Evolutionary conservation across 2,113 vertebrate species (phyloP), one percentile per base, ranked within the genome.

Genomic region (Garra rufa): DNA sequence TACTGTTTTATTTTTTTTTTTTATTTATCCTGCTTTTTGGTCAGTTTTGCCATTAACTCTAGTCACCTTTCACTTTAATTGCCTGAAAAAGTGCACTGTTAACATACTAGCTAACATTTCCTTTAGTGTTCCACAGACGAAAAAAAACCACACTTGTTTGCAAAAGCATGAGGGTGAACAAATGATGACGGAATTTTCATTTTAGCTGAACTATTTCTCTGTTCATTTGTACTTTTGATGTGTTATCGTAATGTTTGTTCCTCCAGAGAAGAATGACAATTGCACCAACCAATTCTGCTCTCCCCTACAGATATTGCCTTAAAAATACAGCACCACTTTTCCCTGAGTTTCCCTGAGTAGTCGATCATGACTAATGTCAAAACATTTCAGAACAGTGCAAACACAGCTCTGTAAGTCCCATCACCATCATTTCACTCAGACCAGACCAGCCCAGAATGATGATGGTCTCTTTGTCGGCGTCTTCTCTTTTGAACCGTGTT

Each of bases 231-330:
- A 74, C 3, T 15, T 38, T 28, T 74, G 71, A 26, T 8, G 24
- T 24, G 24, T 74, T 28, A 26, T 50, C 15, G 7, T 48, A 30
- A 48, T 28, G 13, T 28, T 28, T 50, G 69, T 44, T 71, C 41
- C 41, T 44, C 69, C n/a, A 15, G 41, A 71, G 69, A 44, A 44
- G n/a, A 26, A 71, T 44, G 69, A 44, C 44, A 24, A 44, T 24
- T 71, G 41, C 24, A 38, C 67, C 30, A 21, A 34, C 34, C n/a
- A 44, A 46, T 46, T 73, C 70, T n/a, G 8, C 2, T 46, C 43
- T 28, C 9, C 41, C 70, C 70, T 73, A 46, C 38, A 92, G 81
- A 83, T 74, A 91, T 90, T 91, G 90, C 86, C 87, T 90, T 89
- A 57, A 28, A 46, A 76, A 81, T 52, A 52, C 34, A 38, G 38